Conservation (phyloP, 2,113 vertebrate genomes). For the Zosterops lateralis region DNA sequence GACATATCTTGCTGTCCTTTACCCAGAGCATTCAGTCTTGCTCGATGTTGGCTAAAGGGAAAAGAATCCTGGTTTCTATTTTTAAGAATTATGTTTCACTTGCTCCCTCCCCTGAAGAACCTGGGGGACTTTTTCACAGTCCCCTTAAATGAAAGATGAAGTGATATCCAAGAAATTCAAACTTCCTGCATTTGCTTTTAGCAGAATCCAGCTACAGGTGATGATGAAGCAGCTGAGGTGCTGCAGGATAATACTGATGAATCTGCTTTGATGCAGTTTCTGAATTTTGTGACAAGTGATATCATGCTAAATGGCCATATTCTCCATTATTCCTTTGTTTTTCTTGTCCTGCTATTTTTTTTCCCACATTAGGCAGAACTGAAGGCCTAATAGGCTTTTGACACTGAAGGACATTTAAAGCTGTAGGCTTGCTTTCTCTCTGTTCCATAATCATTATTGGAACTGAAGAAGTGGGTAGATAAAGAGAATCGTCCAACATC, state of each 20-base stretch:
- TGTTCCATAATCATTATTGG: background rate
- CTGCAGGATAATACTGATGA: background rate
- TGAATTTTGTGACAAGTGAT: background rate
- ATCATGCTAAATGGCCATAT: background rate
- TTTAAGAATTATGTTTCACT: background rate
- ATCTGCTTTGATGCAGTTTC: background rate
- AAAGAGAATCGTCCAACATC: background rate
- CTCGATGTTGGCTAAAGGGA: background rate
- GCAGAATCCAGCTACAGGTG: background rate
- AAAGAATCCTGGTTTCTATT: background rate
- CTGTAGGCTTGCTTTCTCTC: background rate
- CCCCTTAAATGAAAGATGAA: background rate
- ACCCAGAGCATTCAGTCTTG: background rate
- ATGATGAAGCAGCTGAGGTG: background rate
- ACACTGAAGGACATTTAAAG: background rate
- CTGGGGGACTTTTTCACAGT: background rate
- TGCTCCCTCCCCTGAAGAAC: background rate
- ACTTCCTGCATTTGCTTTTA: background rate
- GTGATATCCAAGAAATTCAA: background rate
- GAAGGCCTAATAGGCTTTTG: background rate
- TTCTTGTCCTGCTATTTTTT: background rate
- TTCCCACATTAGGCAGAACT: background rate
- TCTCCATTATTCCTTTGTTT: background rate
- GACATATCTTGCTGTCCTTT: background rate
- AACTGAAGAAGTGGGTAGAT: background rate